Base-by-base conservation (phyloP, 2,113 vertebrate species). In the Neotoma lepida region DNA sequence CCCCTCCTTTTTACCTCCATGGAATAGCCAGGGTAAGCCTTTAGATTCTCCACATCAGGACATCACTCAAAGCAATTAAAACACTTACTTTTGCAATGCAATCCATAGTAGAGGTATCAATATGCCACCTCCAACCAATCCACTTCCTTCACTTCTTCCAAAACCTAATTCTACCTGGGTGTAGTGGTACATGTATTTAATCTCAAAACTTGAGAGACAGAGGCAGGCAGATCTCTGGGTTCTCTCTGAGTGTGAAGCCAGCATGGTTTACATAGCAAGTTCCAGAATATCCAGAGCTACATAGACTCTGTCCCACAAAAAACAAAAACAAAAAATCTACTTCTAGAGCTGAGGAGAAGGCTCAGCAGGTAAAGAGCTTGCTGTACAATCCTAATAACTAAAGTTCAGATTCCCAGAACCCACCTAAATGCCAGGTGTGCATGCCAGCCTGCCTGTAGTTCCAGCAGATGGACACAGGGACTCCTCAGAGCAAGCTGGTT, bases 141-240 rank as follows among this genome's bases (percentile, higher is more conserved):
- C 41, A 64, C 68, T 71, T 77, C 22, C 80, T 61, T 41, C 35
- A 68, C 41, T 94, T 90, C 80, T 87, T 49, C 51, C 87, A 95
- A 84, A 90, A 78, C 33, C 18, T n/a, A 82, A 78, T 39, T 82
- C 54, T 58, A 81, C 22, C 51, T 35, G 6, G 35, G 51, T 56
- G 20, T 56, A 46, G 30, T 24, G 30, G 76, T 18, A 6, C 17
- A 78, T 78, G 30, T 9, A 9, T 24, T n/a, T 58, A 81, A 4
- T 26, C 22, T 39, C 35, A 58, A 54, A n/a, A 39, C 22, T 84
- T 17, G n/a, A 9, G 39, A 84, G 56, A 28, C 24, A 82, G 56
- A 82, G n/a, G 56, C 13, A 61, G 7, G 54, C 14, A 26, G 80
- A 82, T 41, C 54, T 49, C 74, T 77, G 74, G 71, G 39, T 26